A percentile compares a stretch with the other conserved stretches of the same genome.
Conservation (phyloP, 2,888 invertebrate genomes). For the Embidobia sp. region DNA sequence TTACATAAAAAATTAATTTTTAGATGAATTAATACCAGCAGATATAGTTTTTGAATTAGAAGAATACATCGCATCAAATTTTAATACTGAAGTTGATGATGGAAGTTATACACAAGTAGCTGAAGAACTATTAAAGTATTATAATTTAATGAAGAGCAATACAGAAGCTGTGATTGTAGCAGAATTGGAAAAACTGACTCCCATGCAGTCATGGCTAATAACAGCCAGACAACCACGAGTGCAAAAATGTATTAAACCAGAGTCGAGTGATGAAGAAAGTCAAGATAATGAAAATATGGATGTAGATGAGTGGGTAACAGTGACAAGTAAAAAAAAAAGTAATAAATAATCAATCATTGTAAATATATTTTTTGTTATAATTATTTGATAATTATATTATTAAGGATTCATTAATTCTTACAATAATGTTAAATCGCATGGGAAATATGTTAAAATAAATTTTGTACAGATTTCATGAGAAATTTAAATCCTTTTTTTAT, state of each 20-base stretch:
- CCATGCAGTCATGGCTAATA: conserved; percentile 74
- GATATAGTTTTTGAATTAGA: conserved; percentile 76
- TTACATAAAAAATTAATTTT: conserved; percentile 29
- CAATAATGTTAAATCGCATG: no score
- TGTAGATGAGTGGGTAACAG: conserved; percentile 74
- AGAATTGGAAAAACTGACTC: conserved; percentile 74
- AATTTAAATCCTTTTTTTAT: no score
- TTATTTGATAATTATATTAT: no score
- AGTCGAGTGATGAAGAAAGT: conserved; percentile 28
- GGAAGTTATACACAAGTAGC: conserved; percentile 76
- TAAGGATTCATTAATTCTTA: no score
- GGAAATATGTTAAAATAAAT: no score
- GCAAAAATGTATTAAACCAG: conserved; percentile 6
- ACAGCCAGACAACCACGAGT: conserved; percentile 33
- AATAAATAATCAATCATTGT: conserved; percentile 27
- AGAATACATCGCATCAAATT: conserved; percentile 75
- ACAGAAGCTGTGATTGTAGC: conserved; percentile 63
- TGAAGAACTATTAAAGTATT: conserved; percentile 73
- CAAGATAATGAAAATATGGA: conserved; percentile 67
- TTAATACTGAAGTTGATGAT: conserved; percentile 76
- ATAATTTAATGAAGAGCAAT: conserved; percentile 70
- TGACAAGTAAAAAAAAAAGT: conserved; percentile 69
- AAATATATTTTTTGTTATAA: no score
- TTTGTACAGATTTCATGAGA: no score
- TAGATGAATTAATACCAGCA: conserved; percentile 70